A percentile compares a stretch with the other conserved stretches of the same genome.
Evolutionary conservation across 2,888 invertebrate species (phyloP).

Genomic region (Dryobota labecula): DNA sequence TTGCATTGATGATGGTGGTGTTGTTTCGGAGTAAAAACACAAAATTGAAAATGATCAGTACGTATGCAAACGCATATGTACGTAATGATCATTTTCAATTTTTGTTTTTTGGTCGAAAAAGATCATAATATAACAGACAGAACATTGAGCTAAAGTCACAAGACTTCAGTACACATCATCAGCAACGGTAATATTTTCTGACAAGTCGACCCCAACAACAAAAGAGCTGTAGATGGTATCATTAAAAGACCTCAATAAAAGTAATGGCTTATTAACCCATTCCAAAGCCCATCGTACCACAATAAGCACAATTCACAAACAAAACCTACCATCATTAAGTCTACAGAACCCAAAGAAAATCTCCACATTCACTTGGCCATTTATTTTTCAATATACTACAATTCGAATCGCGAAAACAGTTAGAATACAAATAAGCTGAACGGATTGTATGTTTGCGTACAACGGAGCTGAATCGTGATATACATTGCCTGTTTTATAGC

Average conservation of each 20-base stretch:
- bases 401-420: slow-evolving; percentile 60
- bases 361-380: slow-evolving; percentile 41
- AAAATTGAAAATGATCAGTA: too few species aligned
- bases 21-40: too few species aligned
- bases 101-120: too few species aligned
- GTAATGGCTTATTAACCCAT: background rate
- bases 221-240: background rate
- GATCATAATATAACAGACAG: background rate
- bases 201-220: background rate
- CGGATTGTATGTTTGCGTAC: slow-evolving; percentile 51
- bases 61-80: too few species aligned
- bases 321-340: background rate
- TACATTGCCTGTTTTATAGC: slow-evolving; percentile 49
- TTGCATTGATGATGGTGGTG: too few species aligned
- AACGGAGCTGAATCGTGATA: slow-evolving; percentile 30
- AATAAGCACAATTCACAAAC: background rate
- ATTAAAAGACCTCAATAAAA: background rate
- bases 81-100: too few species aligned
- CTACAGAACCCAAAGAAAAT: slow-evolving; percentile 37
- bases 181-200: background rate
- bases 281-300: background rate
- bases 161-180: background rate
- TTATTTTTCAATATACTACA: slow-evolving; percentile 63
- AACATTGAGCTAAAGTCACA: background rate
- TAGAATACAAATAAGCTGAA: slow-evolving; percentile 61